Base-by-base conservation (phyloP, 2,888 invertebrate genomes). In the Dinocampus coccinellae region DNA sequence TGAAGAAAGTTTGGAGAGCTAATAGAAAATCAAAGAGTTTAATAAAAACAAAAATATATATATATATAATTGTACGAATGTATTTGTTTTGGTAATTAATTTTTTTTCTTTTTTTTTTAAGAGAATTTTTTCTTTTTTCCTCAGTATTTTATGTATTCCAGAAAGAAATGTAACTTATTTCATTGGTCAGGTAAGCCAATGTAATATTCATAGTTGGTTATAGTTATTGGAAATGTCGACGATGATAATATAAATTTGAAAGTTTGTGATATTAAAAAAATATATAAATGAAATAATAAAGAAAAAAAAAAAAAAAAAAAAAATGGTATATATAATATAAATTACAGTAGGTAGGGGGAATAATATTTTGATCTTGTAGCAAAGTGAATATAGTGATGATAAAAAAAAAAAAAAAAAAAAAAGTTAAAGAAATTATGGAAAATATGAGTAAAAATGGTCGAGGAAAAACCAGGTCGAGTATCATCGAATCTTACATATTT, bases 171-270 rank as follows among this genome's bases (percentile, higher is more conserved):
- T 67, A 66, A 75, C 73, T 75, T 66, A 61, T 26, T 57, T 22
- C 47, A 47, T 71, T 71, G 22, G 29, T 24, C 33, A 62, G 69
- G 26, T 67, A 52, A 61, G 60, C 33, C 66, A 67, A 73, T 76
- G 70, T 72, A 75, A 76, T 75, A 76, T 75, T 76, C 75, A 76
- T 75, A 72, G 57, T 64, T 61, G 47, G 29, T 36, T 16, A 53
- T 61, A 52, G 69, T 63, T 69, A 73, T 73, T 74, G 73, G 64
- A 16, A 57, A 26, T 26, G 66, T 53, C 11, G 20, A 24, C 39
- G 53, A 20, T 57, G 55, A 24, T 57, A 55, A 42, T 53, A 55
- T 68, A 68, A 75, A 57, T 75, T 76, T 72, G 70, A 61, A 75
- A 69, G 66, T 73, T 70, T 66, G 10, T 26, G 34, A 34, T 39